Percentiles rank a stretch among this genome's conserved stretches.
Conservation (phyloP, 2,797 vertebrate species). For the Gallinago nigripennis region DNA sequence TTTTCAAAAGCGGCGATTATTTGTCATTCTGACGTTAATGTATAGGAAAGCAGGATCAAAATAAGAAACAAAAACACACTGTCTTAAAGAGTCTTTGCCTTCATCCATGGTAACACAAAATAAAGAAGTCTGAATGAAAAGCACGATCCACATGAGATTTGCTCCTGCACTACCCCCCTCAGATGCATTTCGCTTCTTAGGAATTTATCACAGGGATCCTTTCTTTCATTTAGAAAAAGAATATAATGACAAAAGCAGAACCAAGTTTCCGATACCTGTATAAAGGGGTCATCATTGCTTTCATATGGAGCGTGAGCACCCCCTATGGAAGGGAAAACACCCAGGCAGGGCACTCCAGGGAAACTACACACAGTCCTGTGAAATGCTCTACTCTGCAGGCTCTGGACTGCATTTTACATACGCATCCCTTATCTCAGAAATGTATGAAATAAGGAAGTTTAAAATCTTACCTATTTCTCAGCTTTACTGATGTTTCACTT, state of each 20-base stretch:
- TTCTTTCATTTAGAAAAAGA: neutral
- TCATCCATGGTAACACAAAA: neutral
- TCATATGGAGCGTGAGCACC: neutral
- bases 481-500: neutral
- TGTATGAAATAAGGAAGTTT: neutral
- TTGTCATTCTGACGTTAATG: neutral
- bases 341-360: neutral
- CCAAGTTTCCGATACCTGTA: neutral
- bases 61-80: neutral
- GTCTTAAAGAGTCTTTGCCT: neutral
- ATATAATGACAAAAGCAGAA: neutral
- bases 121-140: too few relatives aligned
- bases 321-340: neutral
- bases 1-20: neutral
- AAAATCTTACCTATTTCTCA: neutral
- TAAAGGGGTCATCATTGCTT: fast-evolving
- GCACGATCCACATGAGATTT: neutral
- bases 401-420: neutral
- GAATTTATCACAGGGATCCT: neutral
- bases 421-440: neutral
- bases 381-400: neutral
- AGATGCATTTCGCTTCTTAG: neutral
- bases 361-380: neutral
- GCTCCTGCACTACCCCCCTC: neutral
- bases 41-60: neutral